Conservation (phyloP, 1,140 invertebrate species). For the Drosophila busckii region DNA sequence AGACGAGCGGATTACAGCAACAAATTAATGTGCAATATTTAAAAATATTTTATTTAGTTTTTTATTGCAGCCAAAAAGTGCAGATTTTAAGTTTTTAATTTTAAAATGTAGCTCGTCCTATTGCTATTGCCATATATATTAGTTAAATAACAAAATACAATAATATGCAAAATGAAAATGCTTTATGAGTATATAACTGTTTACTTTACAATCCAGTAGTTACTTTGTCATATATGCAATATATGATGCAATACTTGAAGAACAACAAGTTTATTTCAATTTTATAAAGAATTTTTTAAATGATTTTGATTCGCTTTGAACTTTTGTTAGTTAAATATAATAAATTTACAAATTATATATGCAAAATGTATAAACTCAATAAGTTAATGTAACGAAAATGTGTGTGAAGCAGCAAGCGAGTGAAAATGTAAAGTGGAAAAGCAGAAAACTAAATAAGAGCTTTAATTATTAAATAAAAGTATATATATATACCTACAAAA, state of each 20-base stretch:
- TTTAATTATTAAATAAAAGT: constrained; percentile 77
- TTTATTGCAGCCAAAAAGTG: too few relatives aligned
- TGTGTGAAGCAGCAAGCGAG: constrained; percentile 12
- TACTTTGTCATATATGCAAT: constrained; percentile 70
- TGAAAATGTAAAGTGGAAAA: constrained; percentile 21
- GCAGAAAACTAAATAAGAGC: constrained; percentile 70
- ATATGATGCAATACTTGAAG: constrained; percentile 67
- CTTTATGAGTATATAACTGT: constrained; percentile 32
- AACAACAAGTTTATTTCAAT: too few relatives aligned
- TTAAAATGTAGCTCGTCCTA: constrained; percentile 17
- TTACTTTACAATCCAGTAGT: constrained; percentile 69
- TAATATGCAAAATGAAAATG: constrained; percentile 34
- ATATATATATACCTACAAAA: too few relatives aligned
- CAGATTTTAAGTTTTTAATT: constrained; percentile 45
- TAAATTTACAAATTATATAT: too few relatives aligned
- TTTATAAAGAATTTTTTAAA: too few relatives aligned
- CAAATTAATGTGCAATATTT: too few relatives aligned
- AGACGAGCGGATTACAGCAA: too few relatives aligned
- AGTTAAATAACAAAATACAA: constrained; percentile 15
- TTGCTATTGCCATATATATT: too few relatives aligned
- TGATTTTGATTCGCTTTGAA: too few relatives aligned
- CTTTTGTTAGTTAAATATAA: too few relatives aligned
- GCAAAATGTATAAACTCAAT: constrained; percentile 22
- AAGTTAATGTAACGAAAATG: constrained; percentile 30
- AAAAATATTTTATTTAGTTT: too few relatives aligned